These are phyloP conservation scores for Gambusia yucatana DNA, from an alignment of 2,797 vertebrate genomes.

Conservation along the genomic window DNA sequence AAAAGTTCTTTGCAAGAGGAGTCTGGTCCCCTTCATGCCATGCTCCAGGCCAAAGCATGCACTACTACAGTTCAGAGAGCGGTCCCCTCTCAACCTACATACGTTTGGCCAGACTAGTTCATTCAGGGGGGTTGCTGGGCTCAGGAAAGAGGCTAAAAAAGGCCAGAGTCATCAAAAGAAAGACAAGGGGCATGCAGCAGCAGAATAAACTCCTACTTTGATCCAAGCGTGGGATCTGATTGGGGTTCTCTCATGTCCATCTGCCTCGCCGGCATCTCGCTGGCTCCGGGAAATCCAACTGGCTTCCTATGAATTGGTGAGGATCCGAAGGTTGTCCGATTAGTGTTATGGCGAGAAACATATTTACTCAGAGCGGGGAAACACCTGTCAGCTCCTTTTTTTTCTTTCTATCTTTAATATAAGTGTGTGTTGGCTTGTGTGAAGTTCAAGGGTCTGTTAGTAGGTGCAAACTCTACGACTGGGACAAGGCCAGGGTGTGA, in stretches of 20 bases:
- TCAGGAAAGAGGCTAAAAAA: conserved; percentile 52
- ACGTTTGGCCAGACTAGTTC: conserved; percentile 39
- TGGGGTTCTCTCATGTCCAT: conserved; percentile 88
- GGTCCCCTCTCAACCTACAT: conserved; percentile 36
- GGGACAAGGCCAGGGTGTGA: conserved; percentile 58
- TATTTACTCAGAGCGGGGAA: conserved; percentile 62
- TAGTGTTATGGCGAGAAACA: conserved; percentile 76
- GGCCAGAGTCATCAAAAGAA: conserved; percentile 70
- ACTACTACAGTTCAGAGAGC: conserved; percentile 59
- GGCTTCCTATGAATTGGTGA: conserved; percentile 85
- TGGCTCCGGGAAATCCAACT: conserved; percentile 86
- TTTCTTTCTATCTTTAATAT: conserved; percentile 19
- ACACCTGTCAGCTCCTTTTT: conserved; percentile 52
- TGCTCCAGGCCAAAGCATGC: conserved; percentile 83
- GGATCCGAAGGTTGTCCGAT: conserved; percentile 83
- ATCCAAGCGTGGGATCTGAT: conserved; percentile 88
- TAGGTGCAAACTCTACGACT: conserved; percentile 43
- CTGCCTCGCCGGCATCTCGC: conserved; percentile 86
- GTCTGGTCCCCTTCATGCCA: conserved; percentile 79
- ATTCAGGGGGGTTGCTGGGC: conserved; percentile 57
- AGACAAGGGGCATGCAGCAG: conserved; percentile 84
- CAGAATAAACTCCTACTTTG: conserved; percentile 87
- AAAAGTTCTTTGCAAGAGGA: conserved; percentile 21
- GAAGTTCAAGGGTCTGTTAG: conserved; percentile 68
- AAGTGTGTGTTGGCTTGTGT: conserved; percentile 52